Percentiles rank a stretch among this genome's conserved stretches.
phyloP scores from a whole-genome alignment of 2,888 invertebrate species.

The Meteorus colon region DNA sequence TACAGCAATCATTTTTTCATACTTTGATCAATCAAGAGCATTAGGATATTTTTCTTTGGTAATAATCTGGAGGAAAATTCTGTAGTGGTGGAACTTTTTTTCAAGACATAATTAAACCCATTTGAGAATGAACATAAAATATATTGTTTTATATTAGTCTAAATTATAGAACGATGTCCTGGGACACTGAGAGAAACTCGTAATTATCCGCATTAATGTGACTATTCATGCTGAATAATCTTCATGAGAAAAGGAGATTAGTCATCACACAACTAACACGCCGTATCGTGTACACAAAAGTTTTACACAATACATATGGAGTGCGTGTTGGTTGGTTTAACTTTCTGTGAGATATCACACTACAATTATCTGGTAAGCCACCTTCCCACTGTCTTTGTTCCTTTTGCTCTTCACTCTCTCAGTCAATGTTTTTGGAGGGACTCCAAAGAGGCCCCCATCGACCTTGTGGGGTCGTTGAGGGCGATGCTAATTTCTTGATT shows the following conservation, averaged over 20 bases:
- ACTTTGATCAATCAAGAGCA: no score
- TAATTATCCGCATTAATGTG: not conserved
- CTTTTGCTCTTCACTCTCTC: not conserved
- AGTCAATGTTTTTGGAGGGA: constrained; percentile 2
- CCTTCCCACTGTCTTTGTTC: not conserved
- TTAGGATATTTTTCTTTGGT: no score
- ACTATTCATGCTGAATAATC: constrained; percentile 1
- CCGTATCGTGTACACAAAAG: not conserved
- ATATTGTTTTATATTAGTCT: not conserved
- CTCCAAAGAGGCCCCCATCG: constrained; percentile 18
- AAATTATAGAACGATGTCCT: not conserved
- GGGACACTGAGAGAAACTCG: not conserved
- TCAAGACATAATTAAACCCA: no score
- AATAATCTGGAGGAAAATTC: no score
- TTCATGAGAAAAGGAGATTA: not conserved
- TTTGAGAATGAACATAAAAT: not conserved
- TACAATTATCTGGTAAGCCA: not conserved
- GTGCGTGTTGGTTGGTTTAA: not conserved
- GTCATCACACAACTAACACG: constrained; percentile 2
- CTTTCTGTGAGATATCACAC: not conserved
- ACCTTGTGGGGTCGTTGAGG: constrained; percentile 34
- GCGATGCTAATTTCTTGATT: constrained; percentile 51
- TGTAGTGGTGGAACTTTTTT: no score
- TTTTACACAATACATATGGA: not conserved
- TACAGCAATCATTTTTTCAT: no score